Conservation (phyloP, 2,888 invertebrate genomes). For the Heliconius charithonia region DNA sequence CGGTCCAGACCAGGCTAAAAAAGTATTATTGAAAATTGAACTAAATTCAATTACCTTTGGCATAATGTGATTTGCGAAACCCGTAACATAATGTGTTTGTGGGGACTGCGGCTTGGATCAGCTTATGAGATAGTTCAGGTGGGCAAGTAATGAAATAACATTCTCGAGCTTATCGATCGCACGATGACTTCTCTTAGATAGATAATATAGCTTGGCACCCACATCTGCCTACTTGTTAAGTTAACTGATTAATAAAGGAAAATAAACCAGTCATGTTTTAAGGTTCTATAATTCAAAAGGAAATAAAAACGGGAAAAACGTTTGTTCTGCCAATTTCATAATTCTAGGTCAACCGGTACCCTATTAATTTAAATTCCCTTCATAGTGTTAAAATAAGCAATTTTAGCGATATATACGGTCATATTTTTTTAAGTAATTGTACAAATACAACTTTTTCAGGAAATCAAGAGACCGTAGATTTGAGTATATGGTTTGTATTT, state of each 20-base stretch:
- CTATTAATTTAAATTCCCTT: no score
- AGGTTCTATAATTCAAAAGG: no score
- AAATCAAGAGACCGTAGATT: no score
- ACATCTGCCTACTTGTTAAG: not conserved
- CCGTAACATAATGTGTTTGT: conserved; percentile 27
- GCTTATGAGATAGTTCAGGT: conserved; percentile 35
- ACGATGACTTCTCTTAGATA: conserved; percentile 54
- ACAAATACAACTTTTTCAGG: no score
- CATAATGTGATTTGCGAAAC: conserved; percentile 16
- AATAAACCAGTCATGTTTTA: no score
- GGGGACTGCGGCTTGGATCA: conserved; percentile 22
- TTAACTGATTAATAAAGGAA: not conserved
- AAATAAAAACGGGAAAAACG: no score
- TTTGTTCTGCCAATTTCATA: no score
- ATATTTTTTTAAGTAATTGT: no score
- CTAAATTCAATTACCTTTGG: conserved; percentile 19
- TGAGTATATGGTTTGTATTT: no score
- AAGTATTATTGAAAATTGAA: conserved; percentile 1
- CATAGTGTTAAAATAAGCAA: no score
- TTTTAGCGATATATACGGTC: no score
- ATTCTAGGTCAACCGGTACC: no score
- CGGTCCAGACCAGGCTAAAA: not conserved
- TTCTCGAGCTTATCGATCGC: conserved; percentile 64
- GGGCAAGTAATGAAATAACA: conserved; percentile 58
- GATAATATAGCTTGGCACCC: conserved; percentile 24